phyloP scores from a whole-genome alignment of 1,140 invertebrate species.

The Saccostrea echinata region DNA sequence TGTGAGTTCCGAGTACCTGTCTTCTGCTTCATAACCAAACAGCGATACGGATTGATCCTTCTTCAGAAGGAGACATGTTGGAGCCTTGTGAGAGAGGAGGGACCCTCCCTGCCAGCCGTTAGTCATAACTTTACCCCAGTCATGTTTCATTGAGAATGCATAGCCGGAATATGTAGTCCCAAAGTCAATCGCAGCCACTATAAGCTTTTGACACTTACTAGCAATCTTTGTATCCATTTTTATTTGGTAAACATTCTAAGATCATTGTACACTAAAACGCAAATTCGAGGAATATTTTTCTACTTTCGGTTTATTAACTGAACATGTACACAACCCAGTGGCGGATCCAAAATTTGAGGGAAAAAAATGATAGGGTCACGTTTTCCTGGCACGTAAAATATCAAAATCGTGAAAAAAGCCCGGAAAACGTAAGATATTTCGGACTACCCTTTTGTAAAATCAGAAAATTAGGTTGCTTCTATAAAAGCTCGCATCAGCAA shows the following conservation, averaged over 20 bases:
- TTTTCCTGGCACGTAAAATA: too few relatives aligned
- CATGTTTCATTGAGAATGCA: slow-evolving; percentile 21
- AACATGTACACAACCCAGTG: neutral
- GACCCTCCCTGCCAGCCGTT: neutral
- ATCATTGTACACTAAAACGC: too few relatives aligned
- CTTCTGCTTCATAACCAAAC: slow-evolving; percentile 52
- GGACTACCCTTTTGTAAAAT: too few relatives aligned
- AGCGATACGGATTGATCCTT: slow-evolving; percentile 1
- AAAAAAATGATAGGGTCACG: too few relatives aligned
- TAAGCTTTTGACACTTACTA: neutral
- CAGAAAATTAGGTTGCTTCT: too few relatives aligned
- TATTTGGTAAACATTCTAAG: too few relatives aligned
- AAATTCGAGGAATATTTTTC: neutral
- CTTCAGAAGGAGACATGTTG: slow-evolving; percentile 15
- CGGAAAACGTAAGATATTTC: too few relatives aligned
- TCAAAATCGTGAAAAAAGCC: too few relatives aligned
- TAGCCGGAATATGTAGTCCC: slow-evolving; percentile 20
- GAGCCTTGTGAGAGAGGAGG: slow-evolving; percentile 37
- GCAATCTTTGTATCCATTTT: neutral
- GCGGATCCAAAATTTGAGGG: too few relatives aligned
- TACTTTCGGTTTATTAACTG: slow-evolving; percentile 28
- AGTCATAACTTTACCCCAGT: slow-evolving; percentile 4
- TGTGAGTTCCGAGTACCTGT: slow-evolving; percentile 35
- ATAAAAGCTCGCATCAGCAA: too few relatives aligned
- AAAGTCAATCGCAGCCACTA: slow-evolving; percentile 38